A percentile compares a stretch with the other conserved stretches of the same genome.
Evolutionary conservation across 2,113 vertebrate species (phyloP).

Genomic region (Tor tambroides): DNA sequence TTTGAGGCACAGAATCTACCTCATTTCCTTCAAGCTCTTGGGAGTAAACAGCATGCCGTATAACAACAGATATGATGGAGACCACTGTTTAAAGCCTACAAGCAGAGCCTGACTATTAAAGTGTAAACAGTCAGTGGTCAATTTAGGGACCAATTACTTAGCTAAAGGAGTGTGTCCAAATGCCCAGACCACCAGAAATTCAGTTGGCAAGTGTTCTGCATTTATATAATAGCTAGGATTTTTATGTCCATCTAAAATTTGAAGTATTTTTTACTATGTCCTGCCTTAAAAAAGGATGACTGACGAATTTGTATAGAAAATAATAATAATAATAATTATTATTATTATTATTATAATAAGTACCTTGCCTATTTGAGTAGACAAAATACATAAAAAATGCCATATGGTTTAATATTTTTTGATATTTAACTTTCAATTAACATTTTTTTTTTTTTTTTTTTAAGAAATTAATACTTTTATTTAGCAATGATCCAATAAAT

Average conservation of each 20-base stretch:
- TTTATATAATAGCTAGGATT: background rate
- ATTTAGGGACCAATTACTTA: background rate
- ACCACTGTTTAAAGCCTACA: background rate
- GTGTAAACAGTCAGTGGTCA: background rate
- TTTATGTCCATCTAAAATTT: background rate
- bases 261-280: background rate
- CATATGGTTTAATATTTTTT: background rate
- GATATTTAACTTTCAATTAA: background rate
- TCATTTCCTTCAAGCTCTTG: constrained; percentile 1
- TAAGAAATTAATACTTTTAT: background rate
- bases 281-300: background rate
- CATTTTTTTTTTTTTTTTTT: background rate
- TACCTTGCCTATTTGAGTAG: background rate
- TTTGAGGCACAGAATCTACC: background rate
- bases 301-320: background rate
- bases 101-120: constrained; percentile 2
- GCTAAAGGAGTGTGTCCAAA: background rate
- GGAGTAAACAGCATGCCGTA: background rate
- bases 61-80: background rate
- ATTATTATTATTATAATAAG: background rate
- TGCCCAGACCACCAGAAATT: background rate
- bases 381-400: background rate
- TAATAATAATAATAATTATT: background rate
- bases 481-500: background rate
- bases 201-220: background rate